Conservation (phyloP, 2,113 vertebrate genomes). For the Orthochromis malagaraziensis region DNA sequence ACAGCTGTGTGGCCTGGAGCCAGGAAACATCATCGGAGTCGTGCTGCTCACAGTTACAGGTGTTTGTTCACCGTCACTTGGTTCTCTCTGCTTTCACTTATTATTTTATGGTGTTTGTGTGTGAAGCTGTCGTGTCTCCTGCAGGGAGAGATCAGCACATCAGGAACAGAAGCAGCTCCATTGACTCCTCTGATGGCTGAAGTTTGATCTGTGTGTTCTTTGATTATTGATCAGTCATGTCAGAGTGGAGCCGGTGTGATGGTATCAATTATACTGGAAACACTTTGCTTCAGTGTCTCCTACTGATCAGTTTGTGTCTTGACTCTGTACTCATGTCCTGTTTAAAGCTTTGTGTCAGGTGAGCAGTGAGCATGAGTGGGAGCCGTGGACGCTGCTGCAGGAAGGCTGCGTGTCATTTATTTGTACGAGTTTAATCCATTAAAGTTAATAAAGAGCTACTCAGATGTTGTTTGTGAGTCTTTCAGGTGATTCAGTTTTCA, state of each 20-base stretch:
- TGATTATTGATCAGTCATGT: not conserved
- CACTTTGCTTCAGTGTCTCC: accelerated
- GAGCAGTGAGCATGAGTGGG: not conserved
- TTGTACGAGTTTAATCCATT: not conserved
- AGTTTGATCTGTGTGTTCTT: not conserved
- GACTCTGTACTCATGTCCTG: accelerated
- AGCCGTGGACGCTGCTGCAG: not conserved
- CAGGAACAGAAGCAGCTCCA: not conserved
- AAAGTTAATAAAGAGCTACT: not conserved
- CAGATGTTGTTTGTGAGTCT: not conserved
- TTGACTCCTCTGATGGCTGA: accelerated
- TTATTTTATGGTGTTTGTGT: not conserved
- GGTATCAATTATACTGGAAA: not conserved
- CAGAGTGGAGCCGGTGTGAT: not conserved
- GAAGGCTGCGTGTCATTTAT: not conserved
- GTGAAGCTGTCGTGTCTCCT: not conserved
- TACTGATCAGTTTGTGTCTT: not conserved
- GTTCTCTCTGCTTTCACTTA: too few species aligned
- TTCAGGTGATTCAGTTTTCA: accelerated
- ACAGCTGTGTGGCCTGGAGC: not conserved
- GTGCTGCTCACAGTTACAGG: not conserved
- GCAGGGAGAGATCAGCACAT: not conserved
- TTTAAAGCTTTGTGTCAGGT: not conserved
- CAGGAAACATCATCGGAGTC: accelerated
- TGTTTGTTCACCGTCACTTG: not conserved